Conservation (phyloP, 1,140 invertebrate species). For the Ptiloglossa arizonensis region DNA sequence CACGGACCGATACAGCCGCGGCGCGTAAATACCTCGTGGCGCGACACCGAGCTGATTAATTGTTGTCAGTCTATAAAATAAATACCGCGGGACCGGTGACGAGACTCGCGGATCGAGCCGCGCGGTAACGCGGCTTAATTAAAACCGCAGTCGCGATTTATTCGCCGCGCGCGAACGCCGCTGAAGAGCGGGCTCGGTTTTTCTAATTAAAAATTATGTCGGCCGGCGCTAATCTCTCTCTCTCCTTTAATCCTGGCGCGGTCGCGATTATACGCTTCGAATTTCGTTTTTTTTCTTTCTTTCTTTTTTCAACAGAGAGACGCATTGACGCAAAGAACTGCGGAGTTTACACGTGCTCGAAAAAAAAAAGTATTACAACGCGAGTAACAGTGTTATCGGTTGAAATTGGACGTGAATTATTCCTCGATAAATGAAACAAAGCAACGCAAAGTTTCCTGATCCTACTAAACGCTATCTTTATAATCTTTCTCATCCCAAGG, state of each 20-base stretch:
- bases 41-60: conserved; percentile 30
- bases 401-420: too few relatives aligned
- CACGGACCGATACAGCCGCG: neutral
- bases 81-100: conserved; percentile 13
- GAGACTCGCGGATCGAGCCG: neutral
- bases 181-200: conserved; percentile 23
- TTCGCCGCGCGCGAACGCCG: conserved; percentile 13
- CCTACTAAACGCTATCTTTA: too few relatives aligned
- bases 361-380: too few relatives aligned
- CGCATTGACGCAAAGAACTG: too few relatives aligned
- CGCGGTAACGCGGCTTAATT: conserved; percentile 33
- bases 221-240: conserved; percentile 9
- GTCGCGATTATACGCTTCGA: conserved; percentile 24
- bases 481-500: too few relatives aligned
- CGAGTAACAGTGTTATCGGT: too few relatives aligned
- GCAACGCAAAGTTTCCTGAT: too few relatives aligned
- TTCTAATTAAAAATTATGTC: conserved; percentile 51
- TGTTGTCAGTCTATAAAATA: conserved; percentile 47
- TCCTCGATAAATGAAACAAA: too few relatives aligned
- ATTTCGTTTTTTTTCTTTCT: conserved; percentile 10
- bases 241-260: conserved; percentile 10
- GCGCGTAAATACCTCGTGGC: neutral
- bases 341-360: too few relatives aligned
- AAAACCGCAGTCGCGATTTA: conserved; percentile 41
- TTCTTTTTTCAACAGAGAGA: too few relatives aligned